These are phyloP conservation scores for Mixornis gularis DNA, from an alignment of 2,113 vertebrate genomes.

Conservation along the genomic window DNA sequence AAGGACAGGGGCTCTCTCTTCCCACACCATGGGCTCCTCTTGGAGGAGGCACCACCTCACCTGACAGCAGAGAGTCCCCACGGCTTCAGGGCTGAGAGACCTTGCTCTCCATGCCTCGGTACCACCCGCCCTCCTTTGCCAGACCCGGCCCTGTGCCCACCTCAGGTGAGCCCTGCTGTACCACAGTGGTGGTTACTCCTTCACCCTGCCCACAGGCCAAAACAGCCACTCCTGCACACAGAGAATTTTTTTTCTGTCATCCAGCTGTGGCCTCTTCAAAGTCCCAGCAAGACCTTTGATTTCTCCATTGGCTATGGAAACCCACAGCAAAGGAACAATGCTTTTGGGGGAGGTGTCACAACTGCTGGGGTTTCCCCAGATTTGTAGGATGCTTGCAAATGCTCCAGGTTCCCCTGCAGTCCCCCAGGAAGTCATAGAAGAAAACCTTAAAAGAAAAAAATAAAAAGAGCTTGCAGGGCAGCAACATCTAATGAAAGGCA, in stretches of 20 bases:
- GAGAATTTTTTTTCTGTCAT: neutral
- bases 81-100: neutral
- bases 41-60: neutral
- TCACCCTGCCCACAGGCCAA: neutral
- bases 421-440: neutral
- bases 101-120: neutral
- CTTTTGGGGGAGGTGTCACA: neutral
- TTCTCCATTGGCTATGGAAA: neutral
- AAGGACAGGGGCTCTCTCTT: rapidly evolving
- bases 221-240: neutral
- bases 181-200: neutral
- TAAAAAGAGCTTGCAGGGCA: neutral
- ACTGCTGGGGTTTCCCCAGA: neutral
- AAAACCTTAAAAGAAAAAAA: neutral
- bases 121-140: neutral
- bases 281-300: neutral
- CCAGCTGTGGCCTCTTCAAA: neutral
- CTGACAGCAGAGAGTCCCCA: neutral
- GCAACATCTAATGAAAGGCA: neutral
- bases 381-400: neutral
- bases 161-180: neutral
- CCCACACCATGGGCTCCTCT: neutral
- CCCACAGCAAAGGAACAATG: neutral
- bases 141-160: neutral
- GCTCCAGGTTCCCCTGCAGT: neutral